phyloP scores from a whole-genome alignment of 2,888 invertebrate genomes.

The Athalia circularis region DNA sequence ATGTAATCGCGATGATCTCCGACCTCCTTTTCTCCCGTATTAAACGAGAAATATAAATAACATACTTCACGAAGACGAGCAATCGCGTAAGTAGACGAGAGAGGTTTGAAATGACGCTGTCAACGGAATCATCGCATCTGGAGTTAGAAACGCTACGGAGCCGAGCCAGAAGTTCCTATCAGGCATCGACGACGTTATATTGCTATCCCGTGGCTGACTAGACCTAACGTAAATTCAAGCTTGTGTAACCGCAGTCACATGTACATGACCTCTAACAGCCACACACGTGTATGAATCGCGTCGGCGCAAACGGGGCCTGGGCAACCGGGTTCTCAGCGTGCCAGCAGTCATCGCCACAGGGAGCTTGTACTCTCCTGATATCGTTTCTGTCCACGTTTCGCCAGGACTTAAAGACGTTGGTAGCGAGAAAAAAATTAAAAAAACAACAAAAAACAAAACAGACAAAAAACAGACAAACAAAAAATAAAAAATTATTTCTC shows the following conservation, averaged over 20 bases:
- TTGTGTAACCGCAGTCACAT: constrained; percentile 25
- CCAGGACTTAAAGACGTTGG: constrained; percentile 1
- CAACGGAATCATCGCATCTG: constrained; percentile 38
- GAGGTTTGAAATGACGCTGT: constrained; percentile 41
- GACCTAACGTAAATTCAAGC: constrained; percentile 18
- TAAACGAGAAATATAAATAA: constrained; percentile 29
- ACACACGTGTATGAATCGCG: neutral
- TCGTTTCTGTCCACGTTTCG: constrained; percentile 32
- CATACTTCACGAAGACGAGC: constrained; percentile 4
- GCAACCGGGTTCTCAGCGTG: constrained; percentile 32
- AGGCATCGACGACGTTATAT: constrained; percentile 47
- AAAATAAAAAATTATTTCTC: neutral
- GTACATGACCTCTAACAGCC: neutral
- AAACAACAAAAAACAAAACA: neutral
- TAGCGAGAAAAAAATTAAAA: neutral
- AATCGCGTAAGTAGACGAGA: constrained; percentile 18
- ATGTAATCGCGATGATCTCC: constrained; percentile 30
- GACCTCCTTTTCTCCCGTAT: constrained; percentile 21
- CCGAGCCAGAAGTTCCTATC: constrained; percentile 46
- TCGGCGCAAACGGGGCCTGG: neutral
- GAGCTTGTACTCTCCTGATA: constrained; percentile 31
- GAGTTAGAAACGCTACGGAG: constrained; percentile 30
- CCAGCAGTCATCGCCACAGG: constrained; percentile 30
- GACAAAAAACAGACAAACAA: neutral
- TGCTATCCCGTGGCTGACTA: neutral